Conservation (phyloP, 2,113 vertebrate species). For the Azemiops feae region DNA sequence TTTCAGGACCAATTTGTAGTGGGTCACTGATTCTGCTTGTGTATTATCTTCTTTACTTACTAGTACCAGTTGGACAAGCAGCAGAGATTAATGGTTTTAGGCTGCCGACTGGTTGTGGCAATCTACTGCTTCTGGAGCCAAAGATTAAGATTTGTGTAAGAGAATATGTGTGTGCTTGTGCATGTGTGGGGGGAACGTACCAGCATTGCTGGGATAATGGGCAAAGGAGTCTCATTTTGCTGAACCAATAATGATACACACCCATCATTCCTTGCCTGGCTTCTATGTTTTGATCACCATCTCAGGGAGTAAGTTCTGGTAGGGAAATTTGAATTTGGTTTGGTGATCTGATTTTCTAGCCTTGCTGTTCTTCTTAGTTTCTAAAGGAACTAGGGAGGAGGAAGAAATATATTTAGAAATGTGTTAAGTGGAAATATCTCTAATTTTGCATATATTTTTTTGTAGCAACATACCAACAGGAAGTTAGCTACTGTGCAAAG, state of each 20-base stretch:
- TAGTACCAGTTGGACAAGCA: constrained; percentile 89
- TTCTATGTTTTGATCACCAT: not conserved
- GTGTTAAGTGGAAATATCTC: not conserved
- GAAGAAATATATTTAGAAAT: not conserved
- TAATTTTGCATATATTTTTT: not conserved
- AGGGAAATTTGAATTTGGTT: not conserved
- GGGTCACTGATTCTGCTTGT: constrained; percentile 94
- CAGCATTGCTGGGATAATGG: not conserved
- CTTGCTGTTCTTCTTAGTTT: not conserved
- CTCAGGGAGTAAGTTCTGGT: not conserved
- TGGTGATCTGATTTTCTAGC: not conserved
- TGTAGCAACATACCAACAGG: not conserved
- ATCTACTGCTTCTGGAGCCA: constrained; percentile 77
- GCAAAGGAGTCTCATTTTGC: not conserved
- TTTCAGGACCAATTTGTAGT: constrained; percentile 99
- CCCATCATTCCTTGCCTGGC: not conserved
- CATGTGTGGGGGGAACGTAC: not conserved
- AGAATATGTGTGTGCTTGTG: not conserved
- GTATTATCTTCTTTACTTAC: constrained; percentile 93
- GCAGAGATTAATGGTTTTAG: constrained; percentile 98
- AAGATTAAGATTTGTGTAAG: constrained; percentile 74
- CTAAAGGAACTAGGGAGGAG: not conserved
- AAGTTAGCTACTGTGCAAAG: not conserved
- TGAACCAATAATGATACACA: not conserved
- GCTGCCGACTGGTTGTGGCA: constrained; percentile 72